phyloP scores from a whole-genome alignment of 2,888 invertebrate genomes.

The Tetheella fluctuosa region DNA sequence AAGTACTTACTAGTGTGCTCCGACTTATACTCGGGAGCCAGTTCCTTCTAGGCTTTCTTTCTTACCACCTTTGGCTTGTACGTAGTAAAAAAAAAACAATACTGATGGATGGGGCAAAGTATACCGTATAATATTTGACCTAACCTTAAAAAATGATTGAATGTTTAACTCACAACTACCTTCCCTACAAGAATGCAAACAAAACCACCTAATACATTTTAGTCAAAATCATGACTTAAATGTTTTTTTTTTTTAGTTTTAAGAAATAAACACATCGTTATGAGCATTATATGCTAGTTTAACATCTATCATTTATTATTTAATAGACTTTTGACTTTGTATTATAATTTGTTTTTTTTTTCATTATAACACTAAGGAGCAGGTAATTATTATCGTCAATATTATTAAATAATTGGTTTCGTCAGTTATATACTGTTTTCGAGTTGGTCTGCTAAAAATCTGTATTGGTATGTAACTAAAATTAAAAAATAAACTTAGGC shows the following conservation, averaged over 20 bases:
- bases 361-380: constrained; percentile 40
- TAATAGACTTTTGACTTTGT: constrained; percentile 55
- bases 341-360: constrained; percentile 36
- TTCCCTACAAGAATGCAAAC: neutral
- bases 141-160: neutral
- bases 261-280: constrained; percentile 16
- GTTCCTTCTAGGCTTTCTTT: no score
- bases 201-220: neutral
- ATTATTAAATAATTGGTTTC: constrained; percentile 29
- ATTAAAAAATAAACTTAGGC: no score
- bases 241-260: neutral
- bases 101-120: no score
- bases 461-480: no score
- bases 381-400: constrained; percentile 39
- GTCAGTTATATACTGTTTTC: constrained; percentile 13
- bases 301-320: constrained; percentile 36
- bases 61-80: no score
- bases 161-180: neutral
- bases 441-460: constrained; percentile 10
- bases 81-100: no score
- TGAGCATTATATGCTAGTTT: constrained; percentile 54
- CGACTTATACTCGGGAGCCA: no score
- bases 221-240: neutral
- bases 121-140: no score
- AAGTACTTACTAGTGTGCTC: no score